Conservation (phyloP, 2,888 invertebrate species). For the Blomia tropicalis region DNA sequence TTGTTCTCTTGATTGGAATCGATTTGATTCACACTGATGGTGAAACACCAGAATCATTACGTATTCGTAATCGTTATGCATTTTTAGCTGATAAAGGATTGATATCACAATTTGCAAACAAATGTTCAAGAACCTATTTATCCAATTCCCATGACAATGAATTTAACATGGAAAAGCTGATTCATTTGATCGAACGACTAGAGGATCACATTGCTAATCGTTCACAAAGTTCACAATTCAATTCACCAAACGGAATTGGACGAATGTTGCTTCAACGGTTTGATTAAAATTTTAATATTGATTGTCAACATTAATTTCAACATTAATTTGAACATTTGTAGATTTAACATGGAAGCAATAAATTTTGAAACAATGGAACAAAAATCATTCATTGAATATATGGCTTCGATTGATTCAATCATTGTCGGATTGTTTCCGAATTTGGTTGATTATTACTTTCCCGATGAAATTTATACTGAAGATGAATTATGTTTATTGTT, state of each 20-base stretch:
- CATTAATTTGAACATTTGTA: not conserved
- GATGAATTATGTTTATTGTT: constrained; percentile 28
- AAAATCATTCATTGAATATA: not conserved
- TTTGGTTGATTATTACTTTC: constrained; percentile 3
- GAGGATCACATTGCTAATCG: not conserved
- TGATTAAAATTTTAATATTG: not conserved
- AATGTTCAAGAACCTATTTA: not conserved
- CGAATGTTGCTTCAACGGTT: constrained; percentile 14
- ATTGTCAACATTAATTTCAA: not conserved
- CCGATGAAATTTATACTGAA: not conserved
- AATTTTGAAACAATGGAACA: not conserved
- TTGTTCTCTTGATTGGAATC: no score
- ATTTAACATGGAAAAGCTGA: constrained; percentile 23
- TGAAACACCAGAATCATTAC: no score
- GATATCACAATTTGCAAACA: not conserved
- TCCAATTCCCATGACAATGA: not conserved
- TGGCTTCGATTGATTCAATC: not conserved
- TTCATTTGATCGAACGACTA: constrained; percentile 18
- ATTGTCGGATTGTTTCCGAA: not conserved
- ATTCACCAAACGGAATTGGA: constrained; percentile 13
- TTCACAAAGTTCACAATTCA: not conserved
- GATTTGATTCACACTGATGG: no score
- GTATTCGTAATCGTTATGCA: not conserved
- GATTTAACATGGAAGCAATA: constrained; percentile 14
- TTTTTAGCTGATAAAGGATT: not conserved